Evolutionary conservation across 2,797 vertebrate genomes (phyloP).

Genomic region (Esox masquinongy): DNA sequence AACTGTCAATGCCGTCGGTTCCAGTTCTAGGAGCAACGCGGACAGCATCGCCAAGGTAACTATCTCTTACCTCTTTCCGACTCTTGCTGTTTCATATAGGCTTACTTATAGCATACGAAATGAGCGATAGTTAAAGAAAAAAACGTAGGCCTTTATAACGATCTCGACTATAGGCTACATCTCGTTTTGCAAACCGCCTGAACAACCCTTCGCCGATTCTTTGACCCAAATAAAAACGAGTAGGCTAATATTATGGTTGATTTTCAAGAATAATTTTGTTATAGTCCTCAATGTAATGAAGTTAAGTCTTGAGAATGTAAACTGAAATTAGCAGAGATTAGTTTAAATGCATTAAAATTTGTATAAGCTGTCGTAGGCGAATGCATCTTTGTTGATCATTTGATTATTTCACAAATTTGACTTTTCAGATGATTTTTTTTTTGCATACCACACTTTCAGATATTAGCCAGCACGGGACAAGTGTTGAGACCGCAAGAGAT

Average conservation of each 20-base stretch:
- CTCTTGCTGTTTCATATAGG: slow-evolving; percentile 3
- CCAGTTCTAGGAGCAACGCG: not conserved
- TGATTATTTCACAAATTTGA: not conserved
- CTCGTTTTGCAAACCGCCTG: slow-evolving; percentile 11
- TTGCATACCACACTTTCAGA: not conserved
- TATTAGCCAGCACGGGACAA: not conserved
- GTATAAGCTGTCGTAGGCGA: not conserved
- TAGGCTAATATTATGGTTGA: not conserved
- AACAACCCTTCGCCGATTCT: slow-evolving; percentile 17
- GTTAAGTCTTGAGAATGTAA: not conserved
- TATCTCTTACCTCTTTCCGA: not conserved
- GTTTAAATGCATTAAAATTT: not conserved
- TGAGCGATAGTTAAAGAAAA: not conserved
- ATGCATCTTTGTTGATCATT: not conserved
- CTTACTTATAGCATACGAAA: not conserved
- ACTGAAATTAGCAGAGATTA: not conserved
- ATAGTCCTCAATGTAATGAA: not conserved
- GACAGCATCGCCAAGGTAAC: not conserved
- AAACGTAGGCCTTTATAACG: not conserved
- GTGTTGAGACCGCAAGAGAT: not conserved
- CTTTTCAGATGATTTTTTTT: not conserved
- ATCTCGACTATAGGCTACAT: not conserved
- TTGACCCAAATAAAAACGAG: not conserved
- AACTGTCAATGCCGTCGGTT: not conserved
- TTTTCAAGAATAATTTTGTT: not conserved